These are phyloP conservation scores for Achlya flavicornis DNA, from an alignment of 2,888 invertebrate genomes.

Conservation along the genomic window DNA sequence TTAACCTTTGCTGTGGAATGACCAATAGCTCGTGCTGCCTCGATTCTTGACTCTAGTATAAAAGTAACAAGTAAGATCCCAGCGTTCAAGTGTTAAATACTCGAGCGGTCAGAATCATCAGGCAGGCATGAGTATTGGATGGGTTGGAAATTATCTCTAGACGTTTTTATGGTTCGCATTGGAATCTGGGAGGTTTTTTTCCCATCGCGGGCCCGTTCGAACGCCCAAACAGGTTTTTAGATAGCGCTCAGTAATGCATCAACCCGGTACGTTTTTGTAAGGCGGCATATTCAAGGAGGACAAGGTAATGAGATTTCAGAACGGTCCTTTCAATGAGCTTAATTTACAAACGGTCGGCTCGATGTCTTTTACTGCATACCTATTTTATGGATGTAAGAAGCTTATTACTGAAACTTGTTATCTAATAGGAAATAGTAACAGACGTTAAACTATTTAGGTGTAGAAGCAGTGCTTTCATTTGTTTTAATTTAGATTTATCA, in stretches of 20 bases:
- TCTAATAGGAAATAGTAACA: constrained; percentile 1
- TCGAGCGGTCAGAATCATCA: constrained; percentile 61
- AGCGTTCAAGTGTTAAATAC: constrained; percentile 65
- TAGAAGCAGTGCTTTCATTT: background rate
- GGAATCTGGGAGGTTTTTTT: constrained; percentile 81
- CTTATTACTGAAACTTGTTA: background rate
- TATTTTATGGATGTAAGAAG: constrained; percentile 13
- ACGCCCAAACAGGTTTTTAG: constrained; percentile 82
- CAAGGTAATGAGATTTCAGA: constrained; percentile 74
- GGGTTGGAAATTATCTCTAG: constrained; percentile 78
- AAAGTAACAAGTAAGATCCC: constrained; percentile 47
- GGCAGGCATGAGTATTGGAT: constrained; percentile 62
- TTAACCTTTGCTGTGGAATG: constrained; percentile 6
- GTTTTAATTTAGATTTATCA: background rate
- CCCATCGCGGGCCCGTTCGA: constrained; percentile 73
- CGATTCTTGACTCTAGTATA: constrained; percentile 29
- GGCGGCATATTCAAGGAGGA: constrained; percentile 76
- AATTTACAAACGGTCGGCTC: constrained; percentile 42
- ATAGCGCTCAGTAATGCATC: constrained; percentile 83
- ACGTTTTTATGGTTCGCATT: constrained; percentile 81
- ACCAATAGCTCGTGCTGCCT: constrained; percentile 1
- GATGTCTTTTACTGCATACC: constrained; percentile 17
- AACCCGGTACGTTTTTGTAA: constrained; percentile 76
- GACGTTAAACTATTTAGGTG: background rate
- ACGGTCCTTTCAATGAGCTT: constrained; percentile 67